phyloP scores from a whole-genome alignment of 2,888 invertebrate genomes.

The Micoletzkya japonica region DNA sequence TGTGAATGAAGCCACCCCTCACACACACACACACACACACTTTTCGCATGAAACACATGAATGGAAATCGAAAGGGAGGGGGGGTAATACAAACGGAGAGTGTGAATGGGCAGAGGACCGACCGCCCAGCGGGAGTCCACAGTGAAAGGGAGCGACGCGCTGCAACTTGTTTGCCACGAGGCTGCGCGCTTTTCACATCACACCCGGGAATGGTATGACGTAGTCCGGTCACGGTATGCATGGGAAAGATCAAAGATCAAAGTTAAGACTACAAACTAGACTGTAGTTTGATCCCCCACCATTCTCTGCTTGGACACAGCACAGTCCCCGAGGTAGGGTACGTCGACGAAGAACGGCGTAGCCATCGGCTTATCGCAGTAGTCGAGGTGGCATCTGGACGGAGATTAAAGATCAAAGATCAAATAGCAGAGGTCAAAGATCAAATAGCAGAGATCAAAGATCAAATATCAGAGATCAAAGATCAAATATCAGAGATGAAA shows the following conservation, averaged over 20 bases:
- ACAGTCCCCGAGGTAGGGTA: constrained; percentile 57
- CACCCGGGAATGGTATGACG: not conserved
- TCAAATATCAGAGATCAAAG: too few relatives aligned
- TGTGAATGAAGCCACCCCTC: too few relatives aligned
- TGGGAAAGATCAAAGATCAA: not conserved
- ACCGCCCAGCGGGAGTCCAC: not conserved
- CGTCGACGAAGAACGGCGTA: constrained; percentile 54
- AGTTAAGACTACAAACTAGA: constrained; percentile 26
- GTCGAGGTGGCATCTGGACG: constrained; percentile 46
- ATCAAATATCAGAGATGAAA: not conserved
- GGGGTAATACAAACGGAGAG: not conserved
- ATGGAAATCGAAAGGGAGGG: constrained; percentile 12
- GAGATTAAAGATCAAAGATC: not conserved
- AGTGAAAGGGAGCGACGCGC: not conserved
- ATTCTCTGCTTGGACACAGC: constrained; percentile 46
- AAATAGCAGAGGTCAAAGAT: constrained; percentile 8
- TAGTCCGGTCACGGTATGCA: not conserved
- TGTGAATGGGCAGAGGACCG: not conserved
- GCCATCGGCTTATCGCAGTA: constrained; percentile 44
- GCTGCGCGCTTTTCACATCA: too few relatives aligned
- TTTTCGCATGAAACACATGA: too few relatives aligned
- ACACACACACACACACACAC: too few relatives aligned
- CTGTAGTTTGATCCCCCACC: too few relatives aligned
- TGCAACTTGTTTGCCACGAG: too few relatives aligned
- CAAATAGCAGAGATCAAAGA: not conserved